Base-by-base conservation (phyloP, 2,113 vertebrate genomes). In the Chaenogobius annularis region DNA sequence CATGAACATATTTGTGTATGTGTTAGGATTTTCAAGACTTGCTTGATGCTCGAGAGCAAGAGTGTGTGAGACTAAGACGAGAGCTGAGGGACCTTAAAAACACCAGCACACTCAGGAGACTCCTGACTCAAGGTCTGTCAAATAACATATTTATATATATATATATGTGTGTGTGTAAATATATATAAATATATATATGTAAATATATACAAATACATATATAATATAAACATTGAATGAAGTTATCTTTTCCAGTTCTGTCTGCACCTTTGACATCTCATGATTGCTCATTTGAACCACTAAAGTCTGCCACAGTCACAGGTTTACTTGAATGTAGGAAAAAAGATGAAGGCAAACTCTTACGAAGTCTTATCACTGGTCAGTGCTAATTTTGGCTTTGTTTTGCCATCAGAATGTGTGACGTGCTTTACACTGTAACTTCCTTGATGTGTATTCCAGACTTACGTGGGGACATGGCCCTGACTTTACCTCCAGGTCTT, bases 301-400 rank as follows among this genome's bases (percentile, higher is more conserved):
- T 58, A 0, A 82, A 75, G 74, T 12, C 64, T 5, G 77, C 65
- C 17, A 12, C 59, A 1, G 72, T 90, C 19, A 80, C 82, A 19
- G 93, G 94, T 67, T 76, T 95, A 68, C 77, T 96, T 67, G 91
- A 85, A 0, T 95, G 94, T 81, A 90, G 81, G 70, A 93, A 87
- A 73, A 92, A 78, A 83, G 94, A 95, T 0, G 89, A 95, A 85
- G 81, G 73, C 56, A 89, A 82, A 72, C 92, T 95, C 15, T 82
- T 95, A 69, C 95, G 91, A 82, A 92, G 92, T n/a, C 55, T 95
- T n/a, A 85, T 95, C 82, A 93, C 92, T 82, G 94, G 94, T 95
- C 68, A 84, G 62, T 3, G 61, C 17, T 17, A 17, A 31, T 7
- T 40, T 63, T 40, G 15, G 20, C 8, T 40, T 19, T n/a, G 8